Base-by-base conservation (phyloP, 2,797 vertebrate species). In the Spinus olivaceus region DNA sequence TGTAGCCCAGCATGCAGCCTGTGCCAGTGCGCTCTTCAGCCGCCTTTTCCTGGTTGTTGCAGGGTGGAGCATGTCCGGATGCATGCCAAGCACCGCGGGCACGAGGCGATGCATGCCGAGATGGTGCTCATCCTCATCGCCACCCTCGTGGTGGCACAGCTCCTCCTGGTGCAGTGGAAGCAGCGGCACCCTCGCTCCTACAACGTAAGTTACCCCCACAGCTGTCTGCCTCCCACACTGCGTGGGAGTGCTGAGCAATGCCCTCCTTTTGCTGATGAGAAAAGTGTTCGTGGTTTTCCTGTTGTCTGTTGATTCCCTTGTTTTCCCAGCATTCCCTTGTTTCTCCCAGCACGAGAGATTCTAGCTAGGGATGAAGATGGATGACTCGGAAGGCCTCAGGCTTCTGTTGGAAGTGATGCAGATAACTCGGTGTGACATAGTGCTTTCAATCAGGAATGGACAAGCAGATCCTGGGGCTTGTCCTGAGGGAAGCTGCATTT, bases 111-210 rank as follows among this genome's bases (percentile, higher is more conserved):
- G 99, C 99, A 99, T 1, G 99, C 99, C 6, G 99, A 99, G 92
- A 99, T 99, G 99, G 99, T 99, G 56, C 98, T 99, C 86, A 99
- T 99, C 97, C 99, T 99, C 79, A 99, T 99, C 0, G 99, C 99
- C 96, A 99, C 99, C 0, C 97, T 99, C 30, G 99, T 99, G 71
- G 96, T 99, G 49, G 99, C 99, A 13, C 99, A 99, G 97, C 98
- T 99, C 21, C 98, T 99, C 84, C 97, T 99, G 42, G 99, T 99
- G 7, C 99, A 99, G 96, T 99, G 99, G 99, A 99, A 99, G 80
- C 99, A 99, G 97, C 98, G 99, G 92, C 99, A 99, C 88, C 97
- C 99, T 56, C 99, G 99, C 94, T 99, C 99, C 81, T 99, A 99
- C 98, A 99, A 99, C 15, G 99, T 99, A 97, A 99, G 99, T 91